Evolutionary conservation across 2,888 invertebrate species (phyloP).

Genomic region (Rotaria macrura): DNA sequence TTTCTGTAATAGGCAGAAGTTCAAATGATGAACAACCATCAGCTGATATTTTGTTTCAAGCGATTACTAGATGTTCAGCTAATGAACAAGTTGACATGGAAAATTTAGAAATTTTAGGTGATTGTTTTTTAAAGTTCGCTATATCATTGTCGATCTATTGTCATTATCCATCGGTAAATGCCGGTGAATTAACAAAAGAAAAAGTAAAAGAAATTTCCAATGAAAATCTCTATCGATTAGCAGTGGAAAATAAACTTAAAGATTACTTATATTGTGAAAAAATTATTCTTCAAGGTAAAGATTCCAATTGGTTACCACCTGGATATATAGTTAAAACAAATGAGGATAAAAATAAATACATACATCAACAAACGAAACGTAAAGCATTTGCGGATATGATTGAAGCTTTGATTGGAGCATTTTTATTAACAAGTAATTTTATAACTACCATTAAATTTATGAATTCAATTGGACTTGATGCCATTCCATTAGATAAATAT

Average conservation of each 20-base stretch:
- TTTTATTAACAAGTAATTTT: conserved; percentile 84
- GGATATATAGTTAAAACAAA: background rate
- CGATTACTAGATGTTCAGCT: conserved; percentile 21
- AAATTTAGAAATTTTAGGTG: conserved; percentile 29
- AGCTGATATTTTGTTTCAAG: background rate
- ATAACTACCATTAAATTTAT: conserved; percentile 84
- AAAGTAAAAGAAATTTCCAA: conserved; percentile 23
- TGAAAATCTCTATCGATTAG: conserved; percentile 25
- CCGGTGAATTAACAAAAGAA: conserved; percentile 15
- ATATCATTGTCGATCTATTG: conserved; percentile 19
- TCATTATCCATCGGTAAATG: background rate
- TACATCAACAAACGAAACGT: conserved; percentile 46
- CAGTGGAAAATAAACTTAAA: conserved; percentile 21
- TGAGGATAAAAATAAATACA: background rate
- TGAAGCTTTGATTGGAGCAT: conserved; percentile 75
- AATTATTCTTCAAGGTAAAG: background rate
- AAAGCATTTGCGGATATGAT: conserved; percentile 97
- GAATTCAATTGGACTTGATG: conserved; percentile 82
- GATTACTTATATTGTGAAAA: conserved; percentile 13
- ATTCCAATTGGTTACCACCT: conserved; percentile 22
- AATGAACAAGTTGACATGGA: conserved; percentile 27
- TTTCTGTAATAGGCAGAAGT: too few species aligned
- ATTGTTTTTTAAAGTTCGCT: conserved; percentile 28
- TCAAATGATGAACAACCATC: background rate
- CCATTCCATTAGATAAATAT: background rate